Conservation (phyloP, 2,797 vertebrate genomes). For the Rhinogobio ventralis region DNA sequence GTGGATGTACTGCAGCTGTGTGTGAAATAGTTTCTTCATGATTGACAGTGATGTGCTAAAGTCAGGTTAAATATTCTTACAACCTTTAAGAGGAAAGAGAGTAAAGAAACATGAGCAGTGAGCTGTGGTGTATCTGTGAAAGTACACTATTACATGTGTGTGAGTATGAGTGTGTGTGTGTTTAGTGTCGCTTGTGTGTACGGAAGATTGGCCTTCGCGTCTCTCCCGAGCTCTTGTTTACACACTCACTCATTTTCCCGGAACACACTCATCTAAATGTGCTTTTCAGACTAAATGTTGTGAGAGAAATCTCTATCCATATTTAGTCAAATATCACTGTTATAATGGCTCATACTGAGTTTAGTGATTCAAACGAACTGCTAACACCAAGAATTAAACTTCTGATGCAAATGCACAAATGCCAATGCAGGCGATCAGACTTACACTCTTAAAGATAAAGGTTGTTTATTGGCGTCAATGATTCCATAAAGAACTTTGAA, state of each 20-base stretch:
- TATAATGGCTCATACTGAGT: background rate
- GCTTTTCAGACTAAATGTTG: background rate
- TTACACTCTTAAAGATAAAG: too few relatives aligned
- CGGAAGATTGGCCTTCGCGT: background rate
- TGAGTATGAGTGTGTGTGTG: constrained; percentile 8
- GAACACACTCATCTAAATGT: constrained; percentile 9
- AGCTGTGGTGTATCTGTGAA: constrained; percentile 31
- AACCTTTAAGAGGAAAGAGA: constrained; percentile 21
- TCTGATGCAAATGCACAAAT: background rate
- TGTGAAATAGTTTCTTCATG: constrained; percentile 23
- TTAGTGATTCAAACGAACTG: background rate
- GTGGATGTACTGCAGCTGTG: background rate
- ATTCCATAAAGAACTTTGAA: background rate
- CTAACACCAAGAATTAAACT: background rate
- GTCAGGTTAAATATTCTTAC: constrained; percentile 17
- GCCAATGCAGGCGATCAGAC: background rate
- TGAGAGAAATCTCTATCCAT: background rate
- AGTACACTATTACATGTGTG: constrained; percentile 42
- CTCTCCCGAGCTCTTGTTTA: constrained; percentile 5
- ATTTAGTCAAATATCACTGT: background rate
- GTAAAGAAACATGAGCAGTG: constrained; percentile 22
- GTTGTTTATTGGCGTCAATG: background rate
- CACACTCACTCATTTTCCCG: constrained; percentile 26
- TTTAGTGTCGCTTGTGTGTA: constrained; percentile 16
- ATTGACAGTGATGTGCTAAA: constrained; percentile 11